These are phyloP conservation scores for Galagoides demidoff DNA, from an alignment of 2,797 vertebrate genomes.

Conservation along the genomic window DNA sequence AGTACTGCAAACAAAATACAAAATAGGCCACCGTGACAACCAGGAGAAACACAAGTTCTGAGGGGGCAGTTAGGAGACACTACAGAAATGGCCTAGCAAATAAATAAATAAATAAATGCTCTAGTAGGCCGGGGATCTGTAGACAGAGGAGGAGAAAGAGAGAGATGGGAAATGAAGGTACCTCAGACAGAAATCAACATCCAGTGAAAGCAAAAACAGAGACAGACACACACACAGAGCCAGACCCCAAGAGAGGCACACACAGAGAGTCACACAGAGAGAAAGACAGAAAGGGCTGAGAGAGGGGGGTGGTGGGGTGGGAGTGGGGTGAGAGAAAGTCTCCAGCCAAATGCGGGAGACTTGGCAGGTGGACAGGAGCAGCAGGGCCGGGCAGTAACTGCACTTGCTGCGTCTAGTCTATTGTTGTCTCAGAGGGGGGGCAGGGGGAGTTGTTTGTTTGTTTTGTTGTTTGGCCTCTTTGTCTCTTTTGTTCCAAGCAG, in stretches of 20 bases:
- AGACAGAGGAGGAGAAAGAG: neutral
- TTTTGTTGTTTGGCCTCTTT: conserved; percentile 85
- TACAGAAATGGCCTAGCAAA: conserved; percentile 6
- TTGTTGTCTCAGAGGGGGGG: conserved; percentile 67
- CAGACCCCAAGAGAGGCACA: conserved; percentile 71
- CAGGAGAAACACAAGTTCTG: neutral
- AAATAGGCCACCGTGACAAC: conserved; percentile 22
- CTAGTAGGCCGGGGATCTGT: neutral
- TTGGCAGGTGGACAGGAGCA: conserved; percentile 79
- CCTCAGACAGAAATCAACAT: conserved; percentile 13
- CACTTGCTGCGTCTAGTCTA: conserved; percentile 76
- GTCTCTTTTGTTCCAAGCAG: conserved; percentile 83
- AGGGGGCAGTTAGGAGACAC: neutral
- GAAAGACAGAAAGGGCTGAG: conserved; percentile 66
- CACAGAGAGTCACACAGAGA: conserved; percentile 64
- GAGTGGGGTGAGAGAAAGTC: conserved; percentile 66
- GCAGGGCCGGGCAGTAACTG: conserved; percentile 68
- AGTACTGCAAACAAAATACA: neutral
- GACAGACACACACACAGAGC: conserved; percentile 40
- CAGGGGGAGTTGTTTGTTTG: conserved; percentile 81
- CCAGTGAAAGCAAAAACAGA: conserved; percentile 63
- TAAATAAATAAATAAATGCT: conserved; percentile 15
- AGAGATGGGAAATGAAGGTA: neutral
- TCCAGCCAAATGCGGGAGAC: conserved; percentile 72
- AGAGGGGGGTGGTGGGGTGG: neutral